A percentile compares a stretch with the other conserved stretches of the same genome.
Conservation (phyloP, 2,888 invertebrate species). For the Polymixis lichenea region DNA sequence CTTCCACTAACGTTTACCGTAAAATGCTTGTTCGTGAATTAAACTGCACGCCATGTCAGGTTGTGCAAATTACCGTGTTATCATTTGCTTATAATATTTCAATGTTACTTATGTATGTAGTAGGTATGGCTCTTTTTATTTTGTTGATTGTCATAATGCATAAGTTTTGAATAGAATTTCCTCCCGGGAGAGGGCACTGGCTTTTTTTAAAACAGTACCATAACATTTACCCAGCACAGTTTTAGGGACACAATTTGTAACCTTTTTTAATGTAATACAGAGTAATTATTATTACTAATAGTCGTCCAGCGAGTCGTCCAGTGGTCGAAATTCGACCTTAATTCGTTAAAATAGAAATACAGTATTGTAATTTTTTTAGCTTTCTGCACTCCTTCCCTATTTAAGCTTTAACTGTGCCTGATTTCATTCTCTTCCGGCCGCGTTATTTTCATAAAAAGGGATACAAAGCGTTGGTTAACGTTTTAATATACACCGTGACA, state of each 20-base stretch:
- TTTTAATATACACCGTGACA: too few relatives aligned
- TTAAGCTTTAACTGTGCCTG: too few relatives aligned
- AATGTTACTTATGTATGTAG: not conserved
- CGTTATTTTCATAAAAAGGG: too few relatives aligned
- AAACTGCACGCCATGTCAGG: not conserved
- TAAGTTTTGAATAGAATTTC: not conserved
- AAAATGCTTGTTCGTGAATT: slow-evolving; percentile 22
- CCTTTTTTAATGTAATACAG: not conserved
- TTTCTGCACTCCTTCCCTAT: too few relatives aligned
- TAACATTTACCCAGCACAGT: not conserved
- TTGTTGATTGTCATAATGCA: not conserved
- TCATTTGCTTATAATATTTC: not conserved
- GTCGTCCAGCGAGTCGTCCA: too few relatives aligned
- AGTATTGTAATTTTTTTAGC: too few relatives aligned
- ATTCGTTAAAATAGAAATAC: too few relatives aligned
- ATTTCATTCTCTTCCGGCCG: too few relatives aligned
- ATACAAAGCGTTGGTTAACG: too few relatives aligned
- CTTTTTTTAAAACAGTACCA: not conserved
- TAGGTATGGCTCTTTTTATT: not conserved
- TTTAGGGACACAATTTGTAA: not conserved
- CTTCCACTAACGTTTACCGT: slow-evolving; percentile 8
- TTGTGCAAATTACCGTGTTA: slow-evolving; percentile 18
- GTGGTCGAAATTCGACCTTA: too few relatives aligned
- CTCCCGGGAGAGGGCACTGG: not conserved
- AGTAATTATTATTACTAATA: too few relatives aligned